Evolutionary conservation across 2,888 invertebrate species (phyloP).

Genomic region (Latrodectus elegans): DNA sequence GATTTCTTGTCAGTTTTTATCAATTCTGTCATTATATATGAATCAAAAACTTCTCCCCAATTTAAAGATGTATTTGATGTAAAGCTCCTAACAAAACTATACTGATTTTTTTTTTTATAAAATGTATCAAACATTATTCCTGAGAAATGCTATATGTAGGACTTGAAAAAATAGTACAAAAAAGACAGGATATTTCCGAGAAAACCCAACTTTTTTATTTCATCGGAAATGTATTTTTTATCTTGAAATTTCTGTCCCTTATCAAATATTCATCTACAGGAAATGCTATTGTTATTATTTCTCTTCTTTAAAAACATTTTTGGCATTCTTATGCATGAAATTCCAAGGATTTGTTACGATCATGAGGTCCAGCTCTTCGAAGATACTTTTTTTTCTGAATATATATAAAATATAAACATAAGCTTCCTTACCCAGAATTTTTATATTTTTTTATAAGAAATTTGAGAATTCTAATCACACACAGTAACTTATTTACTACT

Average conservation of each 20-base stretch:
- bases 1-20: conserved; percentile 11
- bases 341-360: not conserved
- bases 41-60: conserved; percentile 43
- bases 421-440: no score
- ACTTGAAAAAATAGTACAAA: conserved; percentile 25
- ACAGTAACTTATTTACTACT: no score
- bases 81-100: not conserved
- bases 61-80: conserved; percentile 20
- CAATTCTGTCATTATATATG: conserved; percentile 43
- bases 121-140: no score
- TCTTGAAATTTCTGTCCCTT: conserved; percentile 32
- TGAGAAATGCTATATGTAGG: no score
- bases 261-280: conserved; percentile 64
- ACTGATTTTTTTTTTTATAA: no score
- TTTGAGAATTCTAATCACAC: no score
- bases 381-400: not conserved
- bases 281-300: conserved; percentile 31
- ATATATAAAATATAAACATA: no score
- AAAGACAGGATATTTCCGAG: conserved; percentile 50
- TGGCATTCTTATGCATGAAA: conserved; percentile 30
- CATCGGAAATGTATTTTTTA: conserved; percentile 47
- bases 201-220: conserved; percentile 47
- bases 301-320: not conserved
- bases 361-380: conserved; percentile 1
- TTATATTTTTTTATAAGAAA: no score